phyloP scores from a whole-genome alignment of 1,140 invertebrate species.

The Tetramorium parvispinum region DNA sequence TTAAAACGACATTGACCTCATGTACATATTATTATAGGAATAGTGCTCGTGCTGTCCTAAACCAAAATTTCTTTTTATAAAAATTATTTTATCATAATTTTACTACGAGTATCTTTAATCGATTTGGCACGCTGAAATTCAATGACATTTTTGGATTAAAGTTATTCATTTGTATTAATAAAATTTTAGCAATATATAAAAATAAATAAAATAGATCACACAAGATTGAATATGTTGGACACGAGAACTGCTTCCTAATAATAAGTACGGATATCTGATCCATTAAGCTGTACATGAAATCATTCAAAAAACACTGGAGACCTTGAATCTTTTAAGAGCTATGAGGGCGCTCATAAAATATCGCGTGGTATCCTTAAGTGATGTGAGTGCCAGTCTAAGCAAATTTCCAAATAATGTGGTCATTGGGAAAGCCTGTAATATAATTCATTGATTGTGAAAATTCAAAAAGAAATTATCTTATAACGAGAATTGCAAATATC shows the following conservation, averaged over 20 bases:
- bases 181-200: neutral
- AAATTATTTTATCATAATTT: neutral
- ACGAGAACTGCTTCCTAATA: constrained; percentile 59
- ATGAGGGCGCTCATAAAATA: constrained; percentile 74
- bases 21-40: constrained; percentile 59
- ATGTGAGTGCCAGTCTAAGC: constrained; percentile 73
- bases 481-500: neutral
- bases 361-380: constrained; percentile 73
- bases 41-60: neutral
- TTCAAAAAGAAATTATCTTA: neutral
- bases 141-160: neutral
- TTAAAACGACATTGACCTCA: constrained; percentile 18
- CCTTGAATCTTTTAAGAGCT: constrained; percentile 80
- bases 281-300: constrained; percentile 48
- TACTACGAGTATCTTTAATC: neutral
- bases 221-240: neutral
- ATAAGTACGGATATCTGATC: constrained; percentile 43
- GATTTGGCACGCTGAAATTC: neutral
- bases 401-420: constrained; percentile 77
- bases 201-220: neutral
- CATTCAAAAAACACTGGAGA: constrained; percentile 65
- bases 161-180: neutral
- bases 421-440: constrained; percentile 82
- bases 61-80: neutral
- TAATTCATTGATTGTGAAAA: constrained; percentile 20